Percentiles rank a stretch among this genome's conserved stretches.
Evolutionary conservation across 1,140 invertebrate species (phyloP).

Genomic region (Brachionus plicatilis): DNA sequence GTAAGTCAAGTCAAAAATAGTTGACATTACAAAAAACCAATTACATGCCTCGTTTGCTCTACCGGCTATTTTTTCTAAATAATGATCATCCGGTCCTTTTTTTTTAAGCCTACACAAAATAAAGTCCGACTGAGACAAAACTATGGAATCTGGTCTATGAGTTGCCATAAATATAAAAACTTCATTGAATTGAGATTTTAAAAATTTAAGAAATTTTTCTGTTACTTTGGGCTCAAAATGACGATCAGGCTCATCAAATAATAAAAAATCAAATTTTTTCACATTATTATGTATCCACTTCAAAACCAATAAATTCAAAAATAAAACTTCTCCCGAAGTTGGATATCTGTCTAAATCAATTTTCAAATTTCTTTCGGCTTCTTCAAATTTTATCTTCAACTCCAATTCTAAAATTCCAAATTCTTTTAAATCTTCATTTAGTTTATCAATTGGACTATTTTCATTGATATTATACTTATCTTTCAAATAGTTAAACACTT

Average conservation of each 20-base stretch:
- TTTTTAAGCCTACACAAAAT: neutral
- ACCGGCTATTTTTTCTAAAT: neutral
- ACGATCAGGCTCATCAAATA: conserved; percentile 1
- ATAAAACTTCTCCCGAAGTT: neutral
- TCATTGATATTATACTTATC: neutral
- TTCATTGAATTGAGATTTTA: neutral
- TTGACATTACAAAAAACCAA: neutral
- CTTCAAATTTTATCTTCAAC: neutral
- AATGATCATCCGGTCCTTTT: neutral
- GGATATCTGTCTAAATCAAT: neutral
- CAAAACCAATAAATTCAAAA: neutral
- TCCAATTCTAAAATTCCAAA: neutral
- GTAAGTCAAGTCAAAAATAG: neutral
- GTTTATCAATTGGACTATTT: neutral
- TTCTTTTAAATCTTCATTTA: neutral
- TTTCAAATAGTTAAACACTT: neutral
- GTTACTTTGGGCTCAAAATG: neutral
- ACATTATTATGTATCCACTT: neutral
- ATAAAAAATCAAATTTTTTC: neutral
- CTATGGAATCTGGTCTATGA: neutral
- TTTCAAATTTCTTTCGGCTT: neutral
- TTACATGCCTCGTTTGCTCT: neutral
- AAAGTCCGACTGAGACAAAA: neutral
- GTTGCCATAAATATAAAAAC: neutral
- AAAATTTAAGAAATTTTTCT: neutral